phyloP scores from a whole-genome alignment of 2,797 vertebrate genomes.

The Lepilemur ruficaudatus region DNA sequence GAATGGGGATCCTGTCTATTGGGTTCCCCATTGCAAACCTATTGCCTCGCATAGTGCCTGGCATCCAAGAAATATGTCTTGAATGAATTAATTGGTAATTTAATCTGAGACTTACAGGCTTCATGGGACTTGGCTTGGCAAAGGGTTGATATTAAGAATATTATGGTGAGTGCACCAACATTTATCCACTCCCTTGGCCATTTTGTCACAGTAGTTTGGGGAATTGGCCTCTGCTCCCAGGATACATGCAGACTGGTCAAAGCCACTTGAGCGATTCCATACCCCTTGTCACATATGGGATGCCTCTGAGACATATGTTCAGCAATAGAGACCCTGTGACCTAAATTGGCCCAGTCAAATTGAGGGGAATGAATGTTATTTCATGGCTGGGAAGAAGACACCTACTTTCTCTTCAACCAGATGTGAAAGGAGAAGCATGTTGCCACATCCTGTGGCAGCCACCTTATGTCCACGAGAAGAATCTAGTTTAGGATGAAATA shows the following conservation, averaged over 20 bases:
- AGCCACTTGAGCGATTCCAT: neutral
- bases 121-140: neutral
- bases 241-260: neutral
- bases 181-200: neutral
- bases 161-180: neutral
- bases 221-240: neutral
- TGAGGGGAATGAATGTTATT: neutral
- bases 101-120: neutral
- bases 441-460: neutral
- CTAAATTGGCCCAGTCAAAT: neutral
- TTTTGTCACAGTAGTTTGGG: neutral
- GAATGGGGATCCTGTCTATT: neutral
- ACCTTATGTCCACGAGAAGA: neutral
- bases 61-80: neutral
- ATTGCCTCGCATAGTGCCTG: neutral
- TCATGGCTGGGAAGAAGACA: neutral
- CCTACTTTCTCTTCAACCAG: neutral
- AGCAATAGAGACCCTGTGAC: neutral
- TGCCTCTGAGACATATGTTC: neutral
- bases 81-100: neutral
- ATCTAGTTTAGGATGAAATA: neutral
- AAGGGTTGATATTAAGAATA: neutral
- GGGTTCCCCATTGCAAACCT: neutral
- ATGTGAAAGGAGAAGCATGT: neutral
- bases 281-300: neutral